A percentile compares a stretch with the other conserved stretches of the same genome.
phyloP scores from a whole-genome alignment of 2,113 vertebrate species.

The Genyomyrus donnyi region DNA sequence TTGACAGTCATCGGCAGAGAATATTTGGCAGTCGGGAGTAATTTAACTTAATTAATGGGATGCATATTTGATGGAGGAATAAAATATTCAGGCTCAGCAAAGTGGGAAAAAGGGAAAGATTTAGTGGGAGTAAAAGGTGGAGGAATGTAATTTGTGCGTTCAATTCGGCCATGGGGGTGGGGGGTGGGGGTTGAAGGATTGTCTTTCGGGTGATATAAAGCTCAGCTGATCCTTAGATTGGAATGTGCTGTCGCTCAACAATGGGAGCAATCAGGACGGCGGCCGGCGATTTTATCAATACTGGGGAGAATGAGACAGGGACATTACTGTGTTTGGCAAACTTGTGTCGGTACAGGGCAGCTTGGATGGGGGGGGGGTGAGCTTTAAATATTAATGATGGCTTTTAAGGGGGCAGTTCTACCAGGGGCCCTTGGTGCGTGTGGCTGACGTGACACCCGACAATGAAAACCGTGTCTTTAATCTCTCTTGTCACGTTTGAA shows the following conservation, averaged over 20 bases:
- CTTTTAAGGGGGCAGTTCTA: constrained; percentile 16
- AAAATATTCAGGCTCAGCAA: constrained; percentile 99
- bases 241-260: constrained; percentile 90
- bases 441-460: constrained; percentile 63
- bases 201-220: constrained; percentile 84
- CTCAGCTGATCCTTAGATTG: constrained; percentile 79
- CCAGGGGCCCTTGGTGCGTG: constrained; percentile 39
- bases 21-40: constrained; percentile 99
- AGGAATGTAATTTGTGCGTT: constrained; percentile 99
- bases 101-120: constrained; percentile 99
- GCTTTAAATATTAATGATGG: constrained; percentile 16
- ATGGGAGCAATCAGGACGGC: constrained; percentile 83
- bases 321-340: constrained; percentile 91
- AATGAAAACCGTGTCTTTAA: constrained; percentile 74
- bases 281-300: constrained; percentile 90
- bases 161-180: constrained; percentile 82
- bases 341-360: constrained; percentile 59
- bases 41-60: constrained; percentile 92
- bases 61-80: constrained; percentile 97
- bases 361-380: constrained; percentile 23
- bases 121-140: constrained; percentile 99
- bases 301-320: constrained; percentile 80
- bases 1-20: constrained; percentile 99
- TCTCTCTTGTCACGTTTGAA: constrained; percentile 86
- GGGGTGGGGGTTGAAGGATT: constrained; percentile 73